These are phyloP conservation scores for Chelmon rostratus DNA, from an alignment of 2,797 vertebrate species.

Conservation along the genomic window DNA sequence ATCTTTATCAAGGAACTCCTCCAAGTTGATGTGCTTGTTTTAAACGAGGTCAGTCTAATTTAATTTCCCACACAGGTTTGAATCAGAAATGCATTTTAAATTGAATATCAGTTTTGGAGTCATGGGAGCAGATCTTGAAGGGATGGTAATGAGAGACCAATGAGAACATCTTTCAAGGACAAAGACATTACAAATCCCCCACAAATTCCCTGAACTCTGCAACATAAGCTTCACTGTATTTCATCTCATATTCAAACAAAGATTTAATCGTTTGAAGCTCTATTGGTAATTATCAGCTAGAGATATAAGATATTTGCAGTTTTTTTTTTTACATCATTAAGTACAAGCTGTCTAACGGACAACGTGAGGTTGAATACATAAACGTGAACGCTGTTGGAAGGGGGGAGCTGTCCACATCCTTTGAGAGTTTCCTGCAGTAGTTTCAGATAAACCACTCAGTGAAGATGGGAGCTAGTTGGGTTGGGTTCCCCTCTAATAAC, in stretches of 20 bases:
- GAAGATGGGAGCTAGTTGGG: conserved; percentile 25
- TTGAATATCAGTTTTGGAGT: conserved; percentile 45
- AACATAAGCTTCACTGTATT: background rate
- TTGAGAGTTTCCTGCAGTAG: conserved; percentile 19
- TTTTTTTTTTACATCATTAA: background rate
- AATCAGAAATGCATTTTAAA: conserved; percentile 36
- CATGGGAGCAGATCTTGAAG: conserved; percentile 32
- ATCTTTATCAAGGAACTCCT: conserved; percentile 50
- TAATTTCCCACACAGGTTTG: conserved; percentile 34
- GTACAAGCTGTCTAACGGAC: conserved; percentile 7
- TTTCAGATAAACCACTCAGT: conserved; percentile 33
- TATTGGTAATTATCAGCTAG: background rate
- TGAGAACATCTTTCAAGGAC: conserved; percentile 15
- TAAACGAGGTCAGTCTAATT: conserved; percentile 56
- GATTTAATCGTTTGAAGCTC: background rate
- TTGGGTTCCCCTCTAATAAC: conserved; percentile 47
- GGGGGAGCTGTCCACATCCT: background rate
- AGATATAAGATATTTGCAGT: background rate
- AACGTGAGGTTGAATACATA: conserved; percentile 4
- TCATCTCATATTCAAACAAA: background rate
- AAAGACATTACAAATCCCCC: background rate
- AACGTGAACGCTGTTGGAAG: background rate
- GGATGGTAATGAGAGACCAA: conserved; percentile 20
- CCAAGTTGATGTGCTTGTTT: conserved; percentile 48
- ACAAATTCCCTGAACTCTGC: background rate